A percentile compares a stretch with the other conserved stretches of the same genome.
Evolutionary conservation across 2,797 vertebrate species (phyloP).

Genomic region (Sarcoramphus papa): DNA sequence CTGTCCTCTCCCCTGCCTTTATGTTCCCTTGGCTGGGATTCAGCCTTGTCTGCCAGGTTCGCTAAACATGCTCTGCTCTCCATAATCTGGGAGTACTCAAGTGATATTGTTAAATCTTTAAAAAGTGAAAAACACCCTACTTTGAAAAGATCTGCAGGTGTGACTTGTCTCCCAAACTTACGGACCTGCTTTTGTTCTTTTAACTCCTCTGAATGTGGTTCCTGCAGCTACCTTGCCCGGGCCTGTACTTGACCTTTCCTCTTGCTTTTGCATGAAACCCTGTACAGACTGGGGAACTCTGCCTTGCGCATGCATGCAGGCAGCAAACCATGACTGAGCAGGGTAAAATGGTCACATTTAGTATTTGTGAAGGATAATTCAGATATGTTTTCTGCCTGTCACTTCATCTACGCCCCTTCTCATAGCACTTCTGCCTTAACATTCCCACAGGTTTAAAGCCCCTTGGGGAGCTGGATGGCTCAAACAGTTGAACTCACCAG

Average conservation of each 20-base stretch:
- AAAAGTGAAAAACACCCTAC: not conserved
- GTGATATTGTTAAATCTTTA: not conserved
- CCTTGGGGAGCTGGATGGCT: not conserved
- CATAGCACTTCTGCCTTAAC: not conserved
- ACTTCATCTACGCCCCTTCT: not conserved
- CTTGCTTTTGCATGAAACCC: not conserved
- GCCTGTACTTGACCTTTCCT: not conserved
- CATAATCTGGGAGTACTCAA: not conserved
- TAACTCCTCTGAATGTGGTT: not conserved
- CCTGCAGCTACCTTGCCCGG: not conserved
- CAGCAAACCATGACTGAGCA: fast-evolving
- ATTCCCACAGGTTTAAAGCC: not conserved
- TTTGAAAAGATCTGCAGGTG: not conserved
- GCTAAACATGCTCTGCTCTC: not conserved
- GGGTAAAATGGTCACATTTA: fast-evolving
- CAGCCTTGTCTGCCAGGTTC: not conserved
- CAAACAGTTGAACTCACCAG: fast-evolving
- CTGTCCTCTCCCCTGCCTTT: not conserved
- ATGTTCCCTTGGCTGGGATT: not conserved
- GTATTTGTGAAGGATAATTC: not conserved
- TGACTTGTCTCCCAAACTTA: not conserved
- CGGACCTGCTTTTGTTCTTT: not conserved
- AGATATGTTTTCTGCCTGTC: fast-evolving
- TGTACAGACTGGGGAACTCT: fast-evolving
- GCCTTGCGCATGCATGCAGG: fast-evolving